Evolutionary conservation across 2,888 invertebrate species (phyloP), one percentile per base, ranked within the genome.

Genomic region (Scrobipalpa costella): DNA sequence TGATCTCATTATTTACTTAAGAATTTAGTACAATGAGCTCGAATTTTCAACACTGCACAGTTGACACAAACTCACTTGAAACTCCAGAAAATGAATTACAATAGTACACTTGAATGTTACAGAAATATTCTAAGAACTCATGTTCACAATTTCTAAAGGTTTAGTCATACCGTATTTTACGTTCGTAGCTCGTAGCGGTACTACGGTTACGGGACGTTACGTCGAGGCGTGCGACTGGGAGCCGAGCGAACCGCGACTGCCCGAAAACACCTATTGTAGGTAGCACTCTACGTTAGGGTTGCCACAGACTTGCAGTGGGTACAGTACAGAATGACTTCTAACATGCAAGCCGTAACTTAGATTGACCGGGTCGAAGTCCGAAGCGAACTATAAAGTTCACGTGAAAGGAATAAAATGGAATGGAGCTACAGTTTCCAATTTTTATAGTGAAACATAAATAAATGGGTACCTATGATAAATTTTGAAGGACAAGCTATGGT

Each of bases 231-330:
- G 75, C 68, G 65, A 66, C 65, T 76, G 66, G 69, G 66, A 67
- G 70, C 73, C 72, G 77, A 77, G 67, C 84, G 78, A 73, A 73
- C 75, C 77, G 75, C 79, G 81, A 81, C 81, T 84, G 84, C 69
- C 77, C 17, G 61, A 52, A 61, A 65, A 57, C 65, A 63, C 61
- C 61, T 61, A 60, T 55, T 50, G 44, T 65, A 61, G 65, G 57
- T 63, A 66, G 58, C 47, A 52, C 17, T 60, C 9, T n/a, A 21
- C 19, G 33, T 21, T 63, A 66, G 65, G 63, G 65, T 58, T 57
- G 33, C 63, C 65, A 49, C 21, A 44, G 13, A 44, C 38, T 38
- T 13, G 8, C 38, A 38, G n/a, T n/a, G n/a, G n/a, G n/a, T n/a
- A n/a, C n/a, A n/a, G 38, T 40, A 44, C n/a, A n/a, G 15, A 44